Evolutionary conservation across 2,113 vertebrate species (phyloP).

Genomic region (Spilogale gracilis): DNA sequence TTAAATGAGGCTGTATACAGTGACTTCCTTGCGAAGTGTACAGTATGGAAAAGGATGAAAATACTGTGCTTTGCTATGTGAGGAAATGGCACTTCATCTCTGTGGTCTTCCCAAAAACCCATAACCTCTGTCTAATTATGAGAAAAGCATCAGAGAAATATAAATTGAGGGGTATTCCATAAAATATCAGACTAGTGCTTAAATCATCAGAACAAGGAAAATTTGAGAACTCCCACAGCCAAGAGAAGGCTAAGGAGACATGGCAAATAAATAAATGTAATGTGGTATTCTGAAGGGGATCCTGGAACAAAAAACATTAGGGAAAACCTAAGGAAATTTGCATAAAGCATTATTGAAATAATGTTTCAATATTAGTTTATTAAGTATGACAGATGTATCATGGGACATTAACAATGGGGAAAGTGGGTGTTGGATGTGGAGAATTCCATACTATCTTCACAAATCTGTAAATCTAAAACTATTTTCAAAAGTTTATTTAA

Average conservation of each 20-base stretch:
- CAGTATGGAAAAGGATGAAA: neutral
- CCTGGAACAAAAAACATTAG: neutral
- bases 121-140: neutral
- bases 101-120: neutral
- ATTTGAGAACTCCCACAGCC: neutral
- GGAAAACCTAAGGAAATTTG: neutral
- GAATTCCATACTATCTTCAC: neutral
- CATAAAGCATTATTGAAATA: neutral
- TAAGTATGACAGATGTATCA: neutral
- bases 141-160: neutral
- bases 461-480: constrained; percentile 32
- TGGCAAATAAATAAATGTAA: neutral
- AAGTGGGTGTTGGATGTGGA: neutral
- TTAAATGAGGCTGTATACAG: neutral
- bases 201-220: neutral
- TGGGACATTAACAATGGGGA: neutral
- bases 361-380: neutral
- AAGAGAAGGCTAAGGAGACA: neutral
- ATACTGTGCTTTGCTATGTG: neutral
- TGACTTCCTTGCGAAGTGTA: neutral
- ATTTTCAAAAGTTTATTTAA: constrained; percentile 36
- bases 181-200: neutral
- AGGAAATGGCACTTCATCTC: neutral
- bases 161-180: neutral
- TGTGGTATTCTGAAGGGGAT: neutral